Conservation (phyloP, 2,113 vertebrate genomes). For the Rhinolophus ferrumequinum region DNA sequence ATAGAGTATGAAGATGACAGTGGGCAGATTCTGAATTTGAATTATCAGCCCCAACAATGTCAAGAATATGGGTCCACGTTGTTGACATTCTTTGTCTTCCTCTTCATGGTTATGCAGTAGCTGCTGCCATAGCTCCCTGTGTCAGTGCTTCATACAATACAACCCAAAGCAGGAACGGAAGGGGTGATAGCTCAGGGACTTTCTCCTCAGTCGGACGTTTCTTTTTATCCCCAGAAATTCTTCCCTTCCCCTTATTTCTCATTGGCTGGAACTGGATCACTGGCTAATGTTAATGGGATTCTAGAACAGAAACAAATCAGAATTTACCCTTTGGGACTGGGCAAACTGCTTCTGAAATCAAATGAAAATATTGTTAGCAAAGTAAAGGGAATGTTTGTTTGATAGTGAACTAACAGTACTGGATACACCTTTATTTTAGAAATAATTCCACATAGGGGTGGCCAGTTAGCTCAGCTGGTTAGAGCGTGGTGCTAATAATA, state of each 20-base stretch:
- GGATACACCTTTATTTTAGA: background rate
- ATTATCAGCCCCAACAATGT: background rate
- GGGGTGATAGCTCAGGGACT: no score
- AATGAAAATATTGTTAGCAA: background rate
- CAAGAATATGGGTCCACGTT: background rate
- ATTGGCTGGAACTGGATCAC: background rate
- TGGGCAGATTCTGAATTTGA: background rate
- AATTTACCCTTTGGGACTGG: background rate
- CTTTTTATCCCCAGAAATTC: background rate
- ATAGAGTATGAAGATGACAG: background rate
- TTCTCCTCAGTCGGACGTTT: background rate
- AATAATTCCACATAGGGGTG: background rate
- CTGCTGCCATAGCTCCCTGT: background rate
- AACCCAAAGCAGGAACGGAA: background rate
- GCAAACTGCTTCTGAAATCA: slow-evolving; percentile 1
- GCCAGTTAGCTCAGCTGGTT: no score
- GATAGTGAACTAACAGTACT: background rate
- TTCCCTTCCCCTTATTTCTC: background rate
- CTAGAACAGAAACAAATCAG: background rate
- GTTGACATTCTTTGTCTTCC: background rate
- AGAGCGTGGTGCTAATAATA: background rate
- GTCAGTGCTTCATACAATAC: background rate
- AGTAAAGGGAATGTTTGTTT: background rate
- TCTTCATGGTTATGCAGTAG: background rate
- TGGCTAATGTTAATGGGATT: background rate